Evolutionary conservation across 2,888 invertebrate species (phyloP), one percentile per base, ranked within the genome.

Genomic region (Phoronis australis): DNA sequence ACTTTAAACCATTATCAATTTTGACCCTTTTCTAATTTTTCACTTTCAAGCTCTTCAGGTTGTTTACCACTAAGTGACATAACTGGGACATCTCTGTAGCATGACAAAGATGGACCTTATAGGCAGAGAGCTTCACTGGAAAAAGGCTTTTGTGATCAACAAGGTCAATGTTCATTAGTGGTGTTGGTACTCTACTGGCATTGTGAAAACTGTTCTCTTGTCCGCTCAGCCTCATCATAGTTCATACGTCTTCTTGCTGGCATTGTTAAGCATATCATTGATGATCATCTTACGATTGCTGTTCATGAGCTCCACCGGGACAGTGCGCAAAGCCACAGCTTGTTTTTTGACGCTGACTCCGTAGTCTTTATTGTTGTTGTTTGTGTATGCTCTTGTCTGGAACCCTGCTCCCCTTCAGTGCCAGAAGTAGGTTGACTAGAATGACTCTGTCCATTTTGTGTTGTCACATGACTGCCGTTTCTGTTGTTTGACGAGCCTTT

Each of bases 231-330:
- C 43, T 40, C 20, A 38, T 42, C 12, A 51, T 45, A 15, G 9
- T 12, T 45, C 3, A 25, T 48, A 45, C 18, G 46, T 47, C 18
- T 21, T 15, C 4, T 42, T 47, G 18, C 47, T 47, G 12, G 46
- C 47, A 43, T 47, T 43, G 26, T 47, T 27, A 5, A 47, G 23
- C n/a, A 47, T 5, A 20, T 42, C 47, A 21, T 47, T 47, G 18
- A 47, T 24, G 20, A 22, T 18, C 2, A 47, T 3, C 3, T 24
- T 20, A 3, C 25, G 25, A 22, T 37, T 27, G 9, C 37, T 25
- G 22, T 15, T 25, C n/a, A 26, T 40, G 37, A 45, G 15, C 2
- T 38, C 37, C 43, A 45, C 45, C 3, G 45, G 45, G 2, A 45
- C 42, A 24, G 44, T 44, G 22, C 45, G 31, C 45, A 45, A 18